These are phyloP conservation scores for Epizoanthus illoricatus DNA, from an alignment of 92 coral and sea anemone species.

Conservation along the genomic window DNA sequence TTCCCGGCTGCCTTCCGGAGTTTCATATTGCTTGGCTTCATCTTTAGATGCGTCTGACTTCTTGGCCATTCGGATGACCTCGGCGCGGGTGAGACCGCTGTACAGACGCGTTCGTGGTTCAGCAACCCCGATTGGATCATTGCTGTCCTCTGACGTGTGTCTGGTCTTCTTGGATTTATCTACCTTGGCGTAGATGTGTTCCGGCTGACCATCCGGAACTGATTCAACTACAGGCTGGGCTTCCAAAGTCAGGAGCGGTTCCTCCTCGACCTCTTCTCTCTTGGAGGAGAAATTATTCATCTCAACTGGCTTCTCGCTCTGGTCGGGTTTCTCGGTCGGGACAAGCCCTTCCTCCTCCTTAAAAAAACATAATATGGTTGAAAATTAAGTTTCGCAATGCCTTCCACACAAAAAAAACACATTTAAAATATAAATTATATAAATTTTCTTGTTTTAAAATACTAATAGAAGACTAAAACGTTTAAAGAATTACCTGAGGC, in stretches of 20 bases:
- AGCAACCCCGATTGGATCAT: conserved; percentile 57
- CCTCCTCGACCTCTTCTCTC: conserved; percentile 27
- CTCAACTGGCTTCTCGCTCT: conserved; percentile 29
- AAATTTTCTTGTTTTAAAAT: too few species aligned
- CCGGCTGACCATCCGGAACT: conserved; percentile 32
- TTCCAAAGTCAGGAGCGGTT: conserved; percentile 35
- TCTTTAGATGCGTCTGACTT: conserved; percentile 81
- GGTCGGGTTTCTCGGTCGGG: conserved; percentile 25
- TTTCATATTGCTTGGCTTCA: conserved; percentile 62
- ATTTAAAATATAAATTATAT: too few species aligned
- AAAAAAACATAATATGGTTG: background rate
- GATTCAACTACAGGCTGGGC: conserved; percentile 39
- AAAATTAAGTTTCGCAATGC: too few species aligned
- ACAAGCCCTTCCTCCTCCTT: conserved; percentile 41
- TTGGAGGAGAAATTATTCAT: conserved; percentile 31
- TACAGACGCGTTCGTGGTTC: conserved; percentile 69
- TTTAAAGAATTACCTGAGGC: too few species aligned
- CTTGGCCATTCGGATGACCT: conserved; percentile 89
- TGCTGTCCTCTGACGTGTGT: conserved; percentile 41
- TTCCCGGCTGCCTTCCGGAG: conserved; percentile 71
- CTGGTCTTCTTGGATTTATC: conserved; percentile 27
- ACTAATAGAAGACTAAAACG: too few species aligned
- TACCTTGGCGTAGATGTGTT: conserved; percentile 70
- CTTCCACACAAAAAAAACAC: too few species aligned
- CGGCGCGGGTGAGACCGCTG: conserved; percentile 78